Evolutionary conservation across 2,888 invertebrate genomes (phyloP).

Genomic region (Lathronympha strigana): DNA sequence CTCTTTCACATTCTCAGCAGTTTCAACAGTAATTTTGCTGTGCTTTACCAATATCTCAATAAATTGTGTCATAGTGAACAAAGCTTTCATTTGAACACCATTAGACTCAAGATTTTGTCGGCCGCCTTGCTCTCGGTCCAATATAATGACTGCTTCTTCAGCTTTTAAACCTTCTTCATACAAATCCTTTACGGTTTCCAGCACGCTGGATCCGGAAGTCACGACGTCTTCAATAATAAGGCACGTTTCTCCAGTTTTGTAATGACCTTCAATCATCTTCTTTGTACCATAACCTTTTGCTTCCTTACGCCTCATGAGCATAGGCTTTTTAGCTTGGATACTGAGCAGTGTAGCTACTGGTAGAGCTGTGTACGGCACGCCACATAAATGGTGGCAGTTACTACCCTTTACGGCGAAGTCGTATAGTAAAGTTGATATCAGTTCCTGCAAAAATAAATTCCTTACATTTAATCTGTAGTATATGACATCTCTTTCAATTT

Average conservation of each 20-base stretch:
- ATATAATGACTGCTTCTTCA: slow-evolving; percentile 92
- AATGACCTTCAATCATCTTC: slow-evolving; percentile 96
- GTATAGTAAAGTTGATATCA: slow-evolving; percentile 68
- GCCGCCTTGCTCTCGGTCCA: slow-evolving; percentile 97
- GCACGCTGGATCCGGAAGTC: slow-evolving; percentile 95
- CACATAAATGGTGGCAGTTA: too few relatives aligned
- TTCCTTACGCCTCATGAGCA: slow-evolving; percentile 97
- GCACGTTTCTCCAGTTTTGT: slow-evolving; percentile 89
- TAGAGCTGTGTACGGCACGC: too few relatives aligned
- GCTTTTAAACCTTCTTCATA: slow-evolving; percentile 86
- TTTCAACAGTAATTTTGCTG: slow-evolving; percentile 84
- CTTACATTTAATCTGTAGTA: slow-evolving; percentile 3
- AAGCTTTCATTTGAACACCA: slow-evolving; percentile 88
- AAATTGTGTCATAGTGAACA: slow-evolving; percentile 88
- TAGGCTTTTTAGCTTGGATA: slow-evolving; percentile 88
- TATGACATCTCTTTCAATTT: too few relatives aligned
- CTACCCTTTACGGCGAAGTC: too few relatives aligned
- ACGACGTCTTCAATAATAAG: slow-evolving; percentile 98
- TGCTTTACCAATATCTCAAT: slow-evolving; percentile 86
- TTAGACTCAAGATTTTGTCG: slow-evolving; percentile 86
- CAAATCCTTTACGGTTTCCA: slow-evolving; percentile 94
- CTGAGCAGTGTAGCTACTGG: slow-evolving; percentile 96
- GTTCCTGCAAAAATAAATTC: slow-evolving; percentile 58
- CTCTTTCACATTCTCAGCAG: slow-evolving; percentile 82
- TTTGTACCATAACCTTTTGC: slow-evolving; percentile 98